These are phyloP conservation scores for Megastigmus dorsalis DNA, from an alignment of 2,888 invertebrate genomes.

Conservation along the genomic window DNA sequence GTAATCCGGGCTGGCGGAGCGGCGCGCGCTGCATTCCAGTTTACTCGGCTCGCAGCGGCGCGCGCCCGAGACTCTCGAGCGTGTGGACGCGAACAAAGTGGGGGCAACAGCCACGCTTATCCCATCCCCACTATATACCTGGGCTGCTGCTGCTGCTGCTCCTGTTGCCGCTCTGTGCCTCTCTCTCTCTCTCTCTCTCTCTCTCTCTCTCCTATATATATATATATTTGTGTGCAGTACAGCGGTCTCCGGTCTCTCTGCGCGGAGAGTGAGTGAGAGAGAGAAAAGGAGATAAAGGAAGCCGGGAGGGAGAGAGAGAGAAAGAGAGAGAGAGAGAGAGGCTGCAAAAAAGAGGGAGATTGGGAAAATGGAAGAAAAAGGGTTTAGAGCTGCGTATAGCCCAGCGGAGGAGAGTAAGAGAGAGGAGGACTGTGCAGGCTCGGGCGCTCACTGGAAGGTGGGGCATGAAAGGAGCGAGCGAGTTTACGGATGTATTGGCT, in stretches of 20 bases:
- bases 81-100: slow-evolving; percentile 42
- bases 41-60: slow-evolving; percentile 31
- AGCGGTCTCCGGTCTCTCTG: no score
- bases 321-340: no score
- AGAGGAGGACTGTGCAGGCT: no score
- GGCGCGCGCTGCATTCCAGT: slow-evolving; percentile 41
- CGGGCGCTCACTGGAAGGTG: no score
- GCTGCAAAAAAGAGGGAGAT: slow-evolving; percentile 36
- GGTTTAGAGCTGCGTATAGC: background rate
- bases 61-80: slow-evolving; percentile 14
- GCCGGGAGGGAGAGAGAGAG: slow-evolving; percentile 1
- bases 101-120: slow-evolving; percentile 59
- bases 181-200: no score
- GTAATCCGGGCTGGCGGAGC: slow-evolving; percentile 37
- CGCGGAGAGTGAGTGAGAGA: background rate
- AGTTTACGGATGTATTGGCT: slow-evolving; percentile 25
- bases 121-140: slow-evolving; percentile 42
- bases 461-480: slow-evolving; percentile 29
- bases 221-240: no score
- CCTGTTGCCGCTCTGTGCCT: background rate
- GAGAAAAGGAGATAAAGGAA: slow-evolving; percentile 15
- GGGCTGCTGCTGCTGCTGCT: no score
- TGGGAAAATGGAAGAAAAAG: slow-evolving; percentile 44
- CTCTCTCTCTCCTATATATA: no score
- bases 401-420: no score